These are phyloP conservation scores for Hippolais icterina DNA, from an alignment of 2,113 vertebrate species.

Conservation along the genomic window DNA sequence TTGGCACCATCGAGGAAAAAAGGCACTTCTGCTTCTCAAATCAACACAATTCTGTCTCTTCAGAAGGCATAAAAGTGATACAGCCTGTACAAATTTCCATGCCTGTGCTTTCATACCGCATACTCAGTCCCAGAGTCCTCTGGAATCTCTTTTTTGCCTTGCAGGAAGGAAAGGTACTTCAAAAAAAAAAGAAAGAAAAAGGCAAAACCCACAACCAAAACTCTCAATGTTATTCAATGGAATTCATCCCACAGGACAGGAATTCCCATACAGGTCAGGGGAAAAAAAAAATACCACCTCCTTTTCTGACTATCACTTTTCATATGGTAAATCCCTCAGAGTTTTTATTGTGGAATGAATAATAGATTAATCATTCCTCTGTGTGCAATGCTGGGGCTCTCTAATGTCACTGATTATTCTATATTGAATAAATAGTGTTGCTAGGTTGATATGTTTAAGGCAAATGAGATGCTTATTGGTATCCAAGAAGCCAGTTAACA, in stretches of 20 bases:
- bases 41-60: neutral
- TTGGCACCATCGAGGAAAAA: neutral
- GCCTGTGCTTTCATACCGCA: neutral
- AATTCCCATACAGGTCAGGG: constrained; percentile 38
- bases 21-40: neutral
- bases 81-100: neutral
- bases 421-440: constrained; percentile 68
- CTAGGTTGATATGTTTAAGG: constrained; percentile 69
- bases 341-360: constrained; percentile 59
- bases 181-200: neutral
- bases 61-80: neutral
- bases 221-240: neutral
- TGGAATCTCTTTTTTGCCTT: neutral
- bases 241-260: constrained; percentile 40
- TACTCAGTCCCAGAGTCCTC: neutral
- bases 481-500: constrained; percentile 69
- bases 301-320: constrained; percentile 46
- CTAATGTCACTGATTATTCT: constrained; percentile 69
- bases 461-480: constrained; percentile 70
- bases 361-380: constrained; percentile 68
- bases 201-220: neutral
- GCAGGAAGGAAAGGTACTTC: neutral
- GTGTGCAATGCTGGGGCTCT: constrained; percentile 13
- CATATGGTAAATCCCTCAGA: constrained; percentile 41
- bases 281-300: neutral